phyloP scores from a whole-genome alignment of 2,888 invertebrate species.

The Chrysopilus asiliformis region DNA sequence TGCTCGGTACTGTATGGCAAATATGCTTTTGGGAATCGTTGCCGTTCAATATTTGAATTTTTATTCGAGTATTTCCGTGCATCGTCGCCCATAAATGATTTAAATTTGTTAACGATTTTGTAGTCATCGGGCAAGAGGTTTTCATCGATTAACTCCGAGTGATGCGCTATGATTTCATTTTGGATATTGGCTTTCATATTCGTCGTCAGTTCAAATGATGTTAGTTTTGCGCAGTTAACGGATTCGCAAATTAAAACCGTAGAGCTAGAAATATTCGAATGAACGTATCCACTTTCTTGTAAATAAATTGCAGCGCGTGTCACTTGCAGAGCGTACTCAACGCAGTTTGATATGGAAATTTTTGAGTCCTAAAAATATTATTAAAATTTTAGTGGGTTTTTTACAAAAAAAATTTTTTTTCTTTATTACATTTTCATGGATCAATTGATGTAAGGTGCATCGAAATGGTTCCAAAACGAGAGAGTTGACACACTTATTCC shows the following conservation, averaged over 20 bases:
- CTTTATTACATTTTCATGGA: conserved; percentile 37
- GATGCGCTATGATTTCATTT: conserved; percentile 2
- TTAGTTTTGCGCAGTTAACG: conserved; percentile 34
- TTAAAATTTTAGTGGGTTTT: neutral
- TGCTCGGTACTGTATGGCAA: conserved; percentile 15
- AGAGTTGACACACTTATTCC: conserved; percentile 31
- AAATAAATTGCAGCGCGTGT: conserved; percentile 39
- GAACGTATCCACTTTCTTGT: conserved; percentile 38
- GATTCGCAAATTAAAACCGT: conserved; percentile 31
- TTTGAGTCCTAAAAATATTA: conserved; percentile 26
- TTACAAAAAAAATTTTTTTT: conserved; percentile 1
- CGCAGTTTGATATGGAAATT: conserved; percentile 29
- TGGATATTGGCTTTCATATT: conserved; percentile 7
- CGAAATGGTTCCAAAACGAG: conserved; percentile 40
- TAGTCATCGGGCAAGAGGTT: neutral
- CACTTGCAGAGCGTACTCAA: conserved; percentile 31
- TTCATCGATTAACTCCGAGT: neutral
- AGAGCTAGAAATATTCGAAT: conserved; percentile 37
- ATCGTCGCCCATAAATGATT: too few species aligned
- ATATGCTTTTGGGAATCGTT: conserved; percentile 11
- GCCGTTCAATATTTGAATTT: conserved; percentile 3
- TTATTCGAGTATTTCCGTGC: neutral
- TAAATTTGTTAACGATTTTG: conserved; percentile 1
- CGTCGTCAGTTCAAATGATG: conserved; percentile 32
- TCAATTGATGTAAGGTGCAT: conserved; percentile 35